Evolutionary conservation across 2,113 vertebrate genomes (phyloP).

Genomic region (Leptocoma aspasia): DNA sequence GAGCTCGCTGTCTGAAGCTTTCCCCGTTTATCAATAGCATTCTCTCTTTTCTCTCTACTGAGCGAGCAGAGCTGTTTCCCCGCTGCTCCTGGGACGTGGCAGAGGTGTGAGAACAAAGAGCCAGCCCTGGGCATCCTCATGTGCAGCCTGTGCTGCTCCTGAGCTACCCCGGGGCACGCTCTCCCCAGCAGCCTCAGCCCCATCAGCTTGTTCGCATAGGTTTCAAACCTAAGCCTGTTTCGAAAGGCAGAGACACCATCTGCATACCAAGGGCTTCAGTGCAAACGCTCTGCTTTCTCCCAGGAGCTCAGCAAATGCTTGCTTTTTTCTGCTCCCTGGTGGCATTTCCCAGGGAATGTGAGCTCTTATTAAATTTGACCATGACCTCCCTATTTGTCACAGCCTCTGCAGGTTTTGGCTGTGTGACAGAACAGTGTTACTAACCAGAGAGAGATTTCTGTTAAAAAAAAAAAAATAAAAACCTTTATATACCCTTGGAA

Average conservation of each 20-base stretch:
- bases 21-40: fast-evolving
- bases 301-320: constrained; percentile 36
- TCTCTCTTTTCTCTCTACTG: background rate
- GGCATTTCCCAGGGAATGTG: constrained; percentile 51
- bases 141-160: background rate
- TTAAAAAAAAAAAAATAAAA: fast-evolving
- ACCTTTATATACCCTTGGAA: background rate
- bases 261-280: constrained; percentile 45
- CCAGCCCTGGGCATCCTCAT: background rate
- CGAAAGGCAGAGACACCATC: constrained; percentile 13
- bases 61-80: background rate
- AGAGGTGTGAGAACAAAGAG: background rate
- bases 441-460: background rate
- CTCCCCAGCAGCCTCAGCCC: background rate
- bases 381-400: constrained; percentile 32
- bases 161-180: background rate
- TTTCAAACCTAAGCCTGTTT: background rate
- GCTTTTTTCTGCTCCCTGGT: constrained; percentile 58
- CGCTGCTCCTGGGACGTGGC: background rate
- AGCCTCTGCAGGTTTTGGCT: background rate
- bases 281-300: background rate
- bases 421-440: background rate
- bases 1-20: background rate
- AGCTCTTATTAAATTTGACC: constrained; percentile 52
- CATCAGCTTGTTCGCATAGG: background rate